Conservation (phyloP, 2,888 invertebrate species). For the Chalcosyrphus nemorum region DNA sequence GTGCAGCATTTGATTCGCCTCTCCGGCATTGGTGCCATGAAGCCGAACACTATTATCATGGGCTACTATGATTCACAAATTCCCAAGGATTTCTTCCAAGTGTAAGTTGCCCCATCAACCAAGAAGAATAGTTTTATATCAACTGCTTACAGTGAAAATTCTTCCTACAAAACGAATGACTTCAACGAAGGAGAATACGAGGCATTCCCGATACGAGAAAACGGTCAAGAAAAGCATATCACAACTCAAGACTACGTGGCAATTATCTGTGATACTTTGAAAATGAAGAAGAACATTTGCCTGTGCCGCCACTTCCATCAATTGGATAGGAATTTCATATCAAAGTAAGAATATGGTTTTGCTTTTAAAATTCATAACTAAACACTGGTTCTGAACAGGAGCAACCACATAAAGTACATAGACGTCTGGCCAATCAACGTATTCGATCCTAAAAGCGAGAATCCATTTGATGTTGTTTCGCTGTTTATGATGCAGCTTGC, state of each 20-base stretch:
- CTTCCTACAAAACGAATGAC: slow-evolving; percentile 85
- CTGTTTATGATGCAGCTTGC: slow-evolving; percentile 98
- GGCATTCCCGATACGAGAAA: slow-evolving; percentile 84
- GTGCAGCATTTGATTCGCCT: slow-evolving; percentile 95
- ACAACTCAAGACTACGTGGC: slow-evolving; percentile 88
- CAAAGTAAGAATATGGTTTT: slow-evolving; percentile 83
- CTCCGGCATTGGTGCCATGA: slow-evolving; percentile 99
- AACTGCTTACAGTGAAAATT: slow-evolving; percentile 83
- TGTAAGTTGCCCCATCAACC: slow-evolving; percentile 82
- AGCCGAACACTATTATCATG: slow-evolving; percentile 97
- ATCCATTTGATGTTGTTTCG: slow-evolving; percentile 94
- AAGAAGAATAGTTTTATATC: no score
- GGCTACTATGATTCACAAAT: slow-evolving; percentile 93
- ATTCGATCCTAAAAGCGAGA: slow-evolving; percentile 89
- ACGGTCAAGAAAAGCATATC: slow-evolving; percentile 82
- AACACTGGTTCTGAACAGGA: slow-evolving; percentile 76
- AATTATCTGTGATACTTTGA: slow-evolving; percentile 93
- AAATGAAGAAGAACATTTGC: slow-evolving; percentile 97
- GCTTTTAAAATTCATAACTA: no score
- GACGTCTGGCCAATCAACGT: slow-evolving; percentile 99
- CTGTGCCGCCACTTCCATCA: slow-evolving; percentile 95
- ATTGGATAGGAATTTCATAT: slow-evolving; percentile 90
- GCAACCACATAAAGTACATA: slow-evolving; percentile 88
- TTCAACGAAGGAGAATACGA: slow-evolving; percentile 83
- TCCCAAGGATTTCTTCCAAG: slow-evolving; percentile 90